phyloP scores from a whole-genome alignment of 2,113 vertebrate genomes.

The Microcebus jonahi region DNA sequence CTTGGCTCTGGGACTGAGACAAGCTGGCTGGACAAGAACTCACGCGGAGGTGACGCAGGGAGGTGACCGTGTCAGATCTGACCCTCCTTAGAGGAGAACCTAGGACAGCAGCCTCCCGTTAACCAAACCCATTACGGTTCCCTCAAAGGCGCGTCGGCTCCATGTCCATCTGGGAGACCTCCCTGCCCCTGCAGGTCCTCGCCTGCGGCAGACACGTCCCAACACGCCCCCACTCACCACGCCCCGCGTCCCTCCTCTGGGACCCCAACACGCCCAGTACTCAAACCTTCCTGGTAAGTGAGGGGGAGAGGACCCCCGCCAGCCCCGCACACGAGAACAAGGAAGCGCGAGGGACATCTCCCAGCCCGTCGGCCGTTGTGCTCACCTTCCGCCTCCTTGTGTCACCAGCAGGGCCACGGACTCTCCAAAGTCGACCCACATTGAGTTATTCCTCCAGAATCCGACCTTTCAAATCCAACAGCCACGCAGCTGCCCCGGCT shows the following conservation, averaged over 20 bases:
- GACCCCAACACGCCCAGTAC: too few species aligned
- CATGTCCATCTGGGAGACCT: fast-evolving
- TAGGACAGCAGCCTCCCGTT: neutral
- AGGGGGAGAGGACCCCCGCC: neutral
- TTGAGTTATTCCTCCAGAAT: neutral
- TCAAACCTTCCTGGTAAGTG: neutral
- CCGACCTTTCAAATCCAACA: neutral
- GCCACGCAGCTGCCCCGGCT: fast-evolving
- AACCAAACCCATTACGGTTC: too few species aligned
- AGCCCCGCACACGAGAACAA: fast-evolving
- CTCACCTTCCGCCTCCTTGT: fast-evolving
- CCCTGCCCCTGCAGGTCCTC: neutral
- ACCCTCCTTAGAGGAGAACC: too few species aligned
- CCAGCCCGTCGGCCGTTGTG: fast-evolving
- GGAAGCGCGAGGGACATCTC: fast-evolving
- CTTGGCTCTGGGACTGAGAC: neutral
- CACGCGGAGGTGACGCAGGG: fast-evolving
- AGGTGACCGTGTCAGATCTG: neutral
- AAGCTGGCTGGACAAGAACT: neutral
- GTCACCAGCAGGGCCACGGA: neutral
- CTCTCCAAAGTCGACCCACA: fast-evolving
- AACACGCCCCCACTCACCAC: fast-evolving
- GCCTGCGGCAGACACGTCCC: fast-evolving
- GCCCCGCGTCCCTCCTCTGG: fast-evolving
- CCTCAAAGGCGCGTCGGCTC: neutral